phyloP scores from a whole-genome alignment of 2,797 vertebrate genomes.

The Schizopygopsis malacanthus region DNA sequence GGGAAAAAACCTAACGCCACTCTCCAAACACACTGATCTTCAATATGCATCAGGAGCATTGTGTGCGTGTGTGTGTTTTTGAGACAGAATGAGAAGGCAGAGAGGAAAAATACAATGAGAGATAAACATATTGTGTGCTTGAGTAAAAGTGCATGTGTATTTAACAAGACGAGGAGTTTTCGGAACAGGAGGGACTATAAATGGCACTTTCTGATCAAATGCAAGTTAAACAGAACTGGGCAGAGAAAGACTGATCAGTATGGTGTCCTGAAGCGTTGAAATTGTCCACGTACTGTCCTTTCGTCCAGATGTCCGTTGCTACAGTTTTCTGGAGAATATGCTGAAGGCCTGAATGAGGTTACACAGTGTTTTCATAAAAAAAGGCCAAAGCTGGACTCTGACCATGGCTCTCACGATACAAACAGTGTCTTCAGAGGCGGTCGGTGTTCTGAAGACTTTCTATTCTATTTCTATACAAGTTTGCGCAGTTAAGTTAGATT shows the following conservation, averaged over 20 bases:
- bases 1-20: conserved; percentile 59
- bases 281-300: conserved; percentile 61
- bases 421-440: conserved; percentile 61
- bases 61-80: conserved; percentile 20
- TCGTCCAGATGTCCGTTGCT: conserved; percentile 65
- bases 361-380: conserved; percentile 75
- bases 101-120: conserved; percentile 2
- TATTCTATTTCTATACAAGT: conserved; percentile 36
- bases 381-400: conserved; percentile 66
- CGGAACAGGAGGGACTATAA: conserved; percentile 44
- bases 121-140: conserved; percentile 28
- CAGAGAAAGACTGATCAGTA: conserved; percentile 46
- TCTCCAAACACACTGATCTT: conserved; percentile 47
- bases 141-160: conserved; percentile 31
- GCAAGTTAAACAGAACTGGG: conserved; percentile 45
- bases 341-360: conserved; percentile 64
- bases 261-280: conserved; percentile 56
- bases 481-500: conserved; percentile 44
- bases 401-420: conserved; percentile 65
- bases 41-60: conserved; percentile 48
- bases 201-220: conserved; percentile 61
- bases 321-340: conserved; percentile 65
- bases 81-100: conserved; percentile 16
- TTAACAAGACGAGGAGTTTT: conserved; percentile 12
- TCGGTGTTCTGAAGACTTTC: conserved; percentile 31